A percentile compares a stretch with the other conserved stretches of the same genome.
phyloP scores from a whole-genome alignment of 2,888 invertebrate genomes.

The Phyllotreta striolata region DNA sequence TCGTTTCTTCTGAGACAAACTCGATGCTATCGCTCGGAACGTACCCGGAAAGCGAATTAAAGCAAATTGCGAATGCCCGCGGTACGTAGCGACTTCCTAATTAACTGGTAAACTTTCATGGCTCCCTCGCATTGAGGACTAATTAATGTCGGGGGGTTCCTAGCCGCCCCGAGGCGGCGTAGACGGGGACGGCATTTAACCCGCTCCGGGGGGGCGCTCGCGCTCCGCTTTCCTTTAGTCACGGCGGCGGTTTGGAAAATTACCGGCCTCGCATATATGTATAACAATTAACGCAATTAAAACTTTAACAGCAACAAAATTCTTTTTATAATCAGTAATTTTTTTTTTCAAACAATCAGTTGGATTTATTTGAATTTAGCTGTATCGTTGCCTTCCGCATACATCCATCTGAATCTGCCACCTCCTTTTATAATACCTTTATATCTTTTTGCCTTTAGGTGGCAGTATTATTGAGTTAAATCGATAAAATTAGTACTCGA shows the following conservation, averaged over 20 bases:
- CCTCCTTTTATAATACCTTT: no score
- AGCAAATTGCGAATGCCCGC: constrained; percentile 55
- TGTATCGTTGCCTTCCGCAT: no score
- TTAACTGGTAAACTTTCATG: constrained; percentile 64
- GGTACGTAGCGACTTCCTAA: constrained; percentile 59
- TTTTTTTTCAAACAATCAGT: no score
- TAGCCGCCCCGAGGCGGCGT: constrained; percentile 22
- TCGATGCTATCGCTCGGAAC: constrained; percentile 27
- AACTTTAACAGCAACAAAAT: no score
- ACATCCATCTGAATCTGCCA: no score
- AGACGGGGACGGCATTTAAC: constrained; percentile 48
- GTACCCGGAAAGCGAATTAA: constrained; percentile 47
- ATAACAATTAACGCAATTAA: no score
- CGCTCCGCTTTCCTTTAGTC: constrained; percentile 1
- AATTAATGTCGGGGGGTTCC: constrained; percentile 59
- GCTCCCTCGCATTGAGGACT: constrained; percentile 61
- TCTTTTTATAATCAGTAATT: no score
- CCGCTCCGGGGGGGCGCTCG: constrained; percentile 43
- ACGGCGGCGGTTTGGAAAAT: constrained; percentile 3
- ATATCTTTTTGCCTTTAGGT: no score
- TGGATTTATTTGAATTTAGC: no score
- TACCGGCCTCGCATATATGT: no score
- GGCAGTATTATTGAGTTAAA: no score
- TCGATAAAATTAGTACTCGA: no score
- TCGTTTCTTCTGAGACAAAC: constrained; percentile 25